Conservation (phyloP, 2,113 vertebrate genomes). For the Carassius carassius region DNA sequence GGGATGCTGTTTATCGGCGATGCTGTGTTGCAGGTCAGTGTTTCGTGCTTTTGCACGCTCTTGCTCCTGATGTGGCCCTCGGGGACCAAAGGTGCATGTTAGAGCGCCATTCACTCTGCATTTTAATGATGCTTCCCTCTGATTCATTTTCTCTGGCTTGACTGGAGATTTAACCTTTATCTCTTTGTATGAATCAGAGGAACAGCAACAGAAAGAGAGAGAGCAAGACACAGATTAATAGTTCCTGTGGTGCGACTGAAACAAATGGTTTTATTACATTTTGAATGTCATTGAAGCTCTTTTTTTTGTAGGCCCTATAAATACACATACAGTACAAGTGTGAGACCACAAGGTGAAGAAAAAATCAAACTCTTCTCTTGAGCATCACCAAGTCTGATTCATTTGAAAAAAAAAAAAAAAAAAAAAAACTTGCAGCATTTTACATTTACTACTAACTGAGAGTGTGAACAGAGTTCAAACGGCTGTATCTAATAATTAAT, state of each 20-base stretch:
- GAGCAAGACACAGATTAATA: conserved; percentile 18
- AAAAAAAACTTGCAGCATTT: neutral
- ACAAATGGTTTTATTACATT: neutral
- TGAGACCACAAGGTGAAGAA: neutral
- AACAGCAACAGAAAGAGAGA: conserved; percentile 40
- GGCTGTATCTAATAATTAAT: neutral
- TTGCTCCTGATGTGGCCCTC: conserved; percentile 42
- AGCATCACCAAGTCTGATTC: neutral
- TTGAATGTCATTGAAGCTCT: neutral
- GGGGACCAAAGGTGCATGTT: conserved; percentile 48
- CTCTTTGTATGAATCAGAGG: conserved; percentile 43
- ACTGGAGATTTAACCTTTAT: conserved; percentile 53
- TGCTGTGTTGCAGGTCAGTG: conserved; percentile 89
- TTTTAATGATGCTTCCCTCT: conserved; percentile 49
- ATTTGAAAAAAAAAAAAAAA: neutral
- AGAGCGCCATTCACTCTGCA: conserved; percentile 45
- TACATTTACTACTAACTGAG: too few relatives aligned
- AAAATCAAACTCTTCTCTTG: neutral
- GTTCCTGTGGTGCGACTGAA: neutral
- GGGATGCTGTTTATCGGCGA: conserved; percentile 93
- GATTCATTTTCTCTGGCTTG: conserved; percentile 52
- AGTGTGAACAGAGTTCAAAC: too few relatives aligned
- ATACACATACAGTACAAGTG: neutral
- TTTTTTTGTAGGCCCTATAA: neutral
- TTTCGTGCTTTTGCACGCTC: conserved; percentile 40